A percentile compares a stretch with the other conserved stretches of the same genome.
Evolutionary conservation across 1,140 invertebrate genomes (phyloP).

Genomic region (Protaetia brevitarsis): DNA sequence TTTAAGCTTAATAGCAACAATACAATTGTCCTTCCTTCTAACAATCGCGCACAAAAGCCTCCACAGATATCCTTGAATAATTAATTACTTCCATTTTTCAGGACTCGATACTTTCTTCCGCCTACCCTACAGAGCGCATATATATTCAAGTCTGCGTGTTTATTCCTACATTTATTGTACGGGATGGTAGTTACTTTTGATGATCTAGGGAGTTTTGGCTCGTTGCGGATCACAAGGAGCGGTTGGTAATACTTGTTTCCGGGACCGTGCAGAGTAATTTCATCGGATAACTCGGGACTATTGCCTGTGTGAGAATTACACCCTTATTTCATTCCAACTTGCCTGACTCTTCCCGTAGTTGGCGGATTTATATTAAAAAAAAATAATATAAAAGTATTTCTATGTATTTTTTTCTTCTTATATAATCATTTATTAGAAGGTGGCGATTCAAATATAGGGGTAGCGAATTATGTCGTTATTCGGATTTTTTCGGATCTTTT

Average conservation of each 20-base stretch:
- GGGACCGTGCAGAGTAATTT: constrained; percentile 37
- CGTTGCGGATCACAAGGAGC: constrained; percentile 30
- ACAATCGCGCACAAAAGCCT: constrained; percentile 31
- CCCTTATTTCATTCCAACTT: constrained; percentile 31
- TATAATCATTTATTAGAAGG: no score
- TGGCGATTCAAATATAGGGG: no score
- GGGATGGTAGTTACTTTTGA: constrained; percentile 34
- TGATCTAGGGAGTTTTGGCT: constrained; percentile 24
- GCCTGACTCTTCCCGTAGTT: constrained; percentile 21
- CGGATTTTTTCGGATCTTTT: not conserved
- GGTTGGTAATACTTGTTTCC: constrained; percentile 38
- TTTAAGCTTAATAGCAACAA: constrained; percentile 35
- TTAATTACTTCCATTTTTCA: constrained; percentile 41
- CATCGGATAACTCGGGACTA: constrained; percentile 38
- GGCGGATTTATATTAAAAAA: constrained; percentile 9
- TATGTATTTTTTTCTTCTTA: not conserved
- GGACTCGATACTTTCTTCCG: constrained; percentile 37
- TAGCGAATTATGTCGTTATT: not conserved
- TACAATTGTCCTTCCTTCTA: constrained; percentile 38
- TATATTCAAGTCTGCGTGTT: constrained; percentile 33
- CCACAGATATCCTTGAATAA: constrained; percentile 39
- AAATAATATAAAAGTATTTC: constrained; percentile 2
- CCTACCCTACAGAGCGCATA: constrained; percentile 28
- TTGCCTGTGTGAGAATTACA: constrained; percentile 41
- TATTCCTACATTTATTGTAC: constrained; percentile 37